phyloP scores from a whole-genome alignment of 2,888 invertebrate genomes.

The Cryptocheilus praepositus region DNA sequence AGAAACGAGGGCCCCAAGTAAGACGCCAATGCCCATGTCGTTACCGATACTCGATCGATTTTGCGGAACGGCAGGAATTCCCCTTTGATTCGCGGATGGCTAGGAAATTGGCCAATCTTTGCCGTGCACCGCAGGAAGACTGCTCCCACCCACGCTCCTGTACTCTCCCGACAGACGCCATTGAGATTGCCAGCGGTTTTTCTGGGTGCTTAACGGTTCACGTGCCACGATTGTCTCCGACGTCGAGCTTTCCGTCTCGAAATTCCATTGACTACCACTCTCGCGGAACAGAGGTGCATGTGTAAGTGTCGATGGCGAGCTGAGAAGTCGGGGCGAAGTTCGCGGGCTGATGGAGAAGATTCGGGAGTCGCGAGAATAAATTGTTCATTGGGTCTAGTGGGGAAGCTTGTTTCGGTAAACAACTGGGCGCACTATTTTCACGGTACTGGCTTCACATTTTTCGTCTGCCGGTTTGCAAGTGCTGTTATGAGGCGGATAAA shows the following conservation, averaged over 20 bases:
- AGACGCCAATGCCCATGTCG: not conserved
- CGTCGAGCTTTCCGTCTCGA: constrained; percentile 36
- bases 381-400: no score
- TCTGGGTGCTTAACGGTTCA: constrained; percentile 45
- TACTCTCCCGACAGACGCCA: constrained; percentile 22
- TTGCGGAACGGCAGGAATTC: constrained; percentile 38
- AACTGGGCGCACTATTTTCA: no score
- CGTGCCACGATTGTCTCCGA: constrained; percentile 41
- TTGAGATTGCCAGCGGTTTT: constrained; percentile 51
- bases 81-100: constrained; percentile 36
- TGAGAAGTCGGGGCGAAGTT: no score
- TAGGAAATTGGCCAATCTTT: constrained; percentile 62
- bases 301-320: no score
- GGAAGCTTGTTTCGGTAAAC: no score
- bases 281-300: no score
- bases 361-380: no score
- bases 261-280: not conserved
- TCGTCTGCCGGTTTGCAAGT: no score
- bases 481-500: no score
- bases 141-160: constrained; percentile 20
- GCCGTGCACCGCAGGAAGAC: constrained; percentile 34
- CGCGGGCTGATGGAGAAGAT: no score
- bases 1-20: not conserved
- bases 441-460: no score
- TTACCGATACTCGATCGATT: constrained; percentile 15